Evolutionary conservation across 53 echinoderm and acorn worm species (phyloP).

Genomic region (Antedon mediterranea): DNA sequence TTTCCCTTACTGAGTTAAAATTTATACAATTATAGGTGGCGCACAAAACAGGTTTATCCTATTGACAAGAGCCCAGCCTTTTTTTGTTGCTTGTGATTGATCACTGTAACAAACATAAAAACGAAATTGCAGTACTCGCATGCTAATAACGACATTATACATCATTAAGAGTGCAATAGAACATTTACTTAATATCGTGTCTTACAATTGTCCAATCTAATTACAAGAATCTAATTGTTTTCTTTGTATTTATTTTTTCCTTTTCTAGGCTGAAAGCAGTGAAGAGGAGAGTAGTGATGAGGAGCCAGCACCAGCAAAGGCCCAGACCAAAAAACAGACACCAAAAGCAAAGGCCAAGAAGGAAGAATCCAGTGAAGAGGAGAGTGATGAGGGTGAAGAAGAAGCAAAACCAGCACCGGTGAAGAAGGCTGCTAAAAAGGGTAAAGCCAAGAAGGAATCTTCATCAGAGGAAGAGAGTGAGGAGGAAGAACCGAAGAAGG

Average conservation of each 20-base stretch:
- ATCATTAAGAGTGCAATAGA: too few species aligned
- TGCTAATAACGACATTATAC: too few species aligned
- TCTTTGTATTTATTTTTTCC: background rate
- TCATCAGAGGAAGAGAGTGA: conserved; percentile 1
- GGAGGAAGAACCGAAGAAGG: conserved; percentile 8
- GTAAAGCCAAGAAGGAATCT: background rate
- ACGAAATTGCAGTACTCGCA: too few species aligned
- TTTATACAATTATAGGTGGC: too few species aligned
- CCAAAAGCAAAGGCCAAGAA: background rate
- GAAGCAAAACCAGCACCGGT: background rate
- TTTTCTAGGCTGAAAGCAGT: background rate
- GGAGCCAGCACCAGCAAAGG: background rate
- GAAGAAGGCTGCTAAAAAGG: background rate
- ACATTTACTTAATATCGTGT: too few species aligned
- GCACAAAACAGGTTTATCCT: too few species aligned
- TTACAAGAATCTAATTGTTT: too few species aligned
- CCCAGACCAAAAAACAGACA: background rate
- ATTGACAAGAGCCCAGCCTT: too few species aligned
- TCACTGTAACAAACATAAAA: too few species aligned
- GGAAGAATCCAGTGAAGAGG: conserved; percentile 5
- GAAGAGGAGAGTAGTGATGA: background rate
- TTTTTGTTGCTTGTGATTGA: too few species aligned
- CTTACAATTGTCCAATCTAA: too few species aligned
- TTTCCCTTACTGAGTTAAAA: too few species aligned
- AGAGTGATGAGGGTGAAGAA: background rate